Base-by-base conservation (phyloP, 2,797 vertebrate genomes). In the Columba guinea region DNA sequence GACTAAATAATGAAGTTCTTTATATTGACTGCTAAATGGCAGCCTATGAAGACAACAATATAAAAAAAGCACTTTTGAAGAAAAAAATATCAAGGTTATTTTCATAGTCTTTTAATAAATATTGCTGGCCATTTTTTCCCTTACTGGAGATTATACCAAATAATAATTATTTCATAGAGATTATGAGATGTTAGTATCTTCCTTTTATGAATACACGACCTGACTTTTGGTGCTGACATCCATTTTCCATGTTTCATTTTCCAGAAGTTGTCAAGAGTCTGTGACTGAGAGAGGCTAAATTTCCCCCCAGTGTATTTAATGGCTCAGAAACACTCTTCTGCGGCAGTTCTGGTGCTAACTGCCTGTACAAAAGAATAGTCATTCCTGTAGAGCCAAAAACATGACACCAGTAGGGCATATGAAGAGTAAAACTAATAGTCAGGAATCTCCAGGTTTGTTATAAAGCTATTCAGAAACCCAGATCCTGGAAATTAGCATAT, bases 271-370 rank as follows among this genome's bases (percentile, higher is more conserved):
- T n/a, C 39, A 65, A 9, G 28, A 65, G 15, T 37, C 13, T 20
- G 22, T 64, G 34, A 3, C 13, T 86, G 22, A 77, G 21, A 32
- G 10, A 80, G 4, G 2, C 3, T 19, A 32, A 56, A 7, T 32
- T 93, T 78, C 19, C 5, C 4, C 4, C 7, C 20, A 63, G 2
- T 0, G 1, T 2, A 34, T 7, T 52, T 65, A 8, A 7, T 41
- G 19, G 44, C 18, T 48, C 15, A 80, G 4, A 74, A 83, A 28
- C 4, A 7, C 41, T 73, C 18, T 79, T 79, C 30, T 93, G 74
- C 20, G 23, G 5, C 3, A 62, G 10, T 32, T 71, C n/a, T 20
- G 64, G 24, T 34, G n/a, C 14, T 27, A 86, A 13, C 3, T 3
- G 3, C 20, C 39, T 64, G 30, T 14, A 64, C 15, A 32, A 86